A percentile compares a stretch with the other conserved stretches of the same genome.
Evolutionary conservation across 2,113 vertebrate species (phyloP).

Genomic region (Coptodon bakossiorum): DNA sequence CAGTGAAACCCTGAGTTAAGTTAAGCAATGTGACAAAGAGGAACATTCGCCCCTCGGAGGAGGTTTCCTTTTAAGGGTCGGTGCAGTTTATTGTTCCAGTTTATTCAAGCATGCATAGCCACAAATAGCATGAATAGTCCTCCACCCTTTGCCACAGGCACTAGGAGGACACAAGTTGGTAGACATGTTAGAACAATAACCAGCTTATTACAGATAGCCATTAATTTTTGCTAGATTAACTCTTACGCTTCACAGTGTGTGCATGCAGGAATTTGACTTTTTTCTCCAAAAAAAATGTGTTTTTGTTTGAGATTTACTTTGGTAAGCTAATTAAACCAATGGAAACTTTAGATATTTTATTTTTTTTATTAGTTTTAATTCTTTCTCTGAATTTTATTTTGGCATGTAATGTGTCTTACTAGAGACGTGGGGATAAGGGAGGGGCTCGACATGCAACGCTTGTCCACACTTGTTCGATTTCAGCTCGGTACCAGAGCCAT

Average conservation of each 20-base stretch:
- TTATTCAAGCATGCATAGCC: background rate
- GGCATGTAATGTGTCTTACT: background rate
- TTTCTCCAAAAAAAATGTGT: background rate
- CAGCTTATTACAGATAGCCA: background rate
- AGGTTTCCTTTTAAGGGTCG: background rate
- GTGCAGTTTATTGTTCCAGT: background rate
- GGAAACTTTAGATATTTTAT: background rate
- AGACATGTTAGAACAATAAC: background rate
- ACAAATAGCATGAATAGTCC: background rate
- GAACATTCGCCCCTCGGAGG: background rate
- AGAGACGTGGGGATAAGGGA: background rate
- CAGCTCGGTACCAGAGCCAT: background rate
- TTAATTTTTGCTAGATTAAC: background rate
- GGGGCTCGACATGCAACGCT: background rate
- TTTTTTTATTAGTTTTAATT: background rate
- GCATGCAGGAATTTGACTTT: background rate
- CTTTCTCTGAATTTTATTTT: background rate
- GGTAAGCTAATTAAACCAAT: background rate
- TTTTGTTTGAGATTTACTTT: background rate
- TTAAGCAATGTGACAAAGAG: background rate
- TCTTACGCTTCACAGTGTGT: background rate
- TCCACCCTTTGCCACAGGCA: background rate
- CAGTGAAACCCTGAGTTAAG: background rate
- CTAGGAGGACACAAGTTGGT: background rate
- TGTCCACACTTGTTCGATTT: background rate